A percentile compares a stretch with the other conserved stretches of the same genome.
Evolutionary conservation across 1,140 invertebrate species (phyloP).

Genomic region (Aphaenogaster rudis): DNA sequence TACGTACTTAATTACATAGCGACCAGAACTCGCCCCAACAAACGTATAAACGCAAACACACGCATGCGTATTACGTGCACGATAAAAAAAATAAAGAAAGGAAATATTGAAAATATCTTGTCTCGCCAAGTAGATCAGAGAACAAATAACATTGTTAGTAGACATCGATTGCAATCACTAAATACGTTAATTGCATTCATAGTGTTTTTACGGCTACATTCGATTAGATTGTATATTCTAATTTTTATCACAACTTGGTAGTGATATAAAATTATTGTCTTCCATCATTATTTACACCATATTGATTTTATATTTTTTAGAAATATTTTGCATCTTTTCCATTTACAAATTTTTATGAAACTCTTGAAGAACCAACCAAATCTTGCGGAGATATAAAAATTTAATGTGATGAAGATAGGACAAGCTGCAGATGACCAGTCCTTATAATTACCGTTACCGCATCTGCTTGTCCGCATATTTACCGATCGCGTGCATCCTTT

Average conservation of each 20-base stretch:
- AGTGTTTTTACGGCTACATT: not conserved
- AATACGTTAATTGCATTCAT: not conserved
- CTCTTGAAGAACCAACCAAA: not conserved
- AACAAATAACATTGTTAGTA: not conserved
- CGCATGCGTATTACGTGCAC: slow-evolving; percentile 31
- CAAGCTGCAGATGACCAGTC: not conserved
- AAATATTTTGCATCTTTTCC: not conserved
- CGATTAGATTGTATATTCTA: not conserved
- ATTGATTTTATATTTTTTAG: not conserved
- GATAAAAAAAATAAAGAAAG: slow-evolving; percentile 27
- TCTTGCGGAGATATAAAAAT: not conserved
- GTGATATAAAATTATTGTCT: slow-evolving; percentile 27
- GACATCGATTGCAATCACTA: not conserved
- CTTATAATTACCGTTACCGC: slow-evolving; percentile 23
- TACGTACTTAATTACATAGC: slow-evolving; percentile 69
- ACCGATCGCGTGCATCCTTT: slow-evolving; percentile 16
- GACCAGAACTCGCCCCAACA: slow-evolving; percentile 30
- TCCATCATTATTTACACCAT: not conserved
- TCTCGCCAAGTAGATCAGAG: not conserved
- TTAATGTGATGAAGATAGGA: not conserved
- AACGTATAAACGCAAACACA: slow-evolving; percentile 7
- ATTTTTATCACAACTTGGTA: not conserved
- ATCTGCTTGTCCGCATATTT: slow-evolving; percentile 52
- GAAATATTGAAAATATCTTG: slow-evolving; percentile 33
- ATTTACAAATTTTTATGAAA: not conserved